These are phyloP conservation scores for Lucifuga dentata DNA, from an alignment of 2,113 vertebrate species.

Conservation along the genomic window DNA sequence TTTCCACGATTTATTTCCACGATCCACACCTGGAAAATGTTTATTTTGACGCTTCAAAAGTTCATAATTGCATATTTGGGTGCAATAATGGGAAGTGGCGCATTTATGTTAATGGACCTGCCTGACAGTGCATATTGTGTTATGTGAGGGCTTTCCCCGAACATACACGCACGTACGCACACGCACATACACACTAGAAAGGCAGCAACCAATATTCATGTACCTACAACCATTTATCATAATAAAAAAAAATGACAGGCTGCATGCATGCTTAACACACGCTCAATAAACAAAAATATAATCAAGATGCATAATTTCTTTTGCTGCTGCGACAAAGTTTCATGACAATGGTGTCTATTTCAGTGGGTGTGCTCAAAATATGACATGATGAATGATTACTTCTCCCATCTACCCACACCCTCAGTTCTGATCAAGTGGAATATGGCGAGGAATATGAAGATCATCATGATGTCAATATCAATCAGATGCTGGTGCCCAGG, in stretches of 20 bases:
- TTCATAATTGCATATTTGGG: constrained; percentile 27
- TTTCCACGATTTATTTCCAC: not conserved
- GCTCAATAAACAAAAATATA: no score
- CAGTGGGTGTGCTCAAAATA: not conserved
- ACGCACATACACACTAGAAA: not conserved
- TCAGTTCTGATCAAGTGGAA: constrained; percentile 68
- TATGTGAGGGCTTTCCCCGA: constrained; percentile 47
- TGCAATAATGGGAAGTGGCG: not conserved
- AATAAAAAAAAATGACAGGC: no score
- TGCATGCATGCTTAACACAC: no score
- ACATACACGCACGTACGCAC: constrained; percentile 1
- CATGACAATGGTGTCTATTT: not conserved
- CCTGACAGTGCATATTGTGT: constrained; percentile 22
- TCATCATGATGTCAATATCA: constrained; percentile 68
- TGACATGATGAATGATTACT: no score
- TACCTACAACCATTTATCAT: no score
- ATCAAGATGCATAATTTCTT: not conserved
- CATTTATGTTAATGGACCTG: constrained; percentile 12
- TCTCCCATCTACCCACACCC: not conserved
- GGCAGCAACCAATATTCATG: not conserved
- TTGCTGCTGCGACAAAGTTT: constrained; percentile 46
- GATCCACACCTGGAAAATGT: constrained; percentile 36
- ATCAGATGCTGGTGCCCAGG: constrained; percentile 74
- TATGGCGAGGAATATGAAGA: constrained; percentile 76
- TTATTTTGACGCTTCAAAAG: constrained; percentile 30